phyloP scores from a whole-genome alignment of 2,113 vertebrate species.

The Scytalopus superciliaris region DNA sequence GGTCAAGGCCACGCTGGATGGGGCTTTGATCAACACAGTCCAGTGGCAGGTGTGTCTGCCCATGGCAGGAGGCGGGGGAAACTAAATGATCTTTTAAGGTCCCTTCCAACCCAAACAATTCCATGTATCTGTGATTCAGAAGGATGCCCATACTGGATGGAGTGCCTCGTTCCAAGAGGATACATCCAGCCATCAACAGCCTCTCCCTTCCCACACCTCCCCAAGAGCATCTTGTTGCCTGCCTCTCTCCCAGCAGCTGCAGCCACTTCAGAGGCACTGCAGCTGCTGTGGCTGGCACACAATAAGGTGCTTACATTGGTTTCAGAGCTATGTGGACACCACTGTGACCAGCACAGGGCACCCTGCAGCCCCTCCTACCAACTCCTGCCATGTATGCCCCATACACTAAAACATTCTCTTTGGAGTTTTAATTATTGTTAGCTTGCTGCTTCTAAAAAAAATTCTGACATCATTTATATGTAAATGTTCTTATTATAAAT shows the following conservation, averaged over 20 bases:
- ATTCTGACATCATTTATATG: not conserved
- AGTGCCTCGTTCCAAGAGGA: not conserved
- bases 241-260: not conserved
- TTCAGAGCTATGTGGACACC: not conserved
- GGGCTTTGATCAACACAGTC: not conserved
- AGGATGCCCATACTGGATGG: not conserved
- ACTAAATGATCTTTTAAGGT: not conserved
- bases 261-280: not conserved
- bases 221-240: not conserved
- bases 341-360: not conserved
- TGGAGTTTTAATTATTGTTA: not conserved
- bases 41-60: not conserved
- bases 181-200: not conserved
- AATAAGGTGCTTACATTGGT: not conserved
- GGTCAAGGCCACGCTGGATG: not conserved
- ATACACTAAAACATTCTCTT: rapidly evolving
- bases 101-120: not conserved
- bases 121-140: not conserved
- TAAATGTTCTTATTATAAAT: not conserved
- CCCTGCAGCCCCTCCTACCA: not conserved
- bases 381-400: rapidly evolving
- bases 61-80: not conserved
- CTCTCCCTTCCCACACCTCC: rapidly evolving
- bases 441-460: not conserved
- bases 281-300: not conserved